Evolutionary conservation across 2,797 vertebrate genomes (phyloP).

Genomic region (Pogonophryne albipinna): DNA sequence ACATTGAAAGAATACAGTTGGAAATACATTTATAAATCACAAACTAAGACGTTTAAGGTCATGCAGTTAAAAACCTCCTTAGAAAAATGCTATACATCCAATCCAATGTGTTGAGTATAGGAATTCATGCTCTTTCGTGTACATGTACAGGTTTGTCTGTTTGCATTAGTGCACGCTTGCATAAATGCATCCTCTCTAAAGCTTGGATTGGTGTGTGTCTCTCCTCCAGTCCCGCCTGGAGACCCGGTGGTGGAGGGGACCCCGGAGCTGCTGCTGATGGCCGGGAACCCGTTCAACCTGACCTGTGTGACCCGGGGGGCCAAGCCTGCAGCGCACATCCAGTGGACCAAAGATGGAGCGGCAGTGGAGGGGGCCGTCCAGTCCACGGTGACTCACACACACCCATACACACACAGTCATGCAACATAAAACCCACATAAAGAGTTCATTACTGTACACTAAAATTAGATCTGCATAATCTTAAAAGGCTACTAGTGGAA

Average conservation of each 20-base stretch:
- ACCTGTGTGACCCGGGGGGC: slow-evolving; percentile 92
- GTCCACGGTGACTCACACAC: slow-evolving; percentile 86
- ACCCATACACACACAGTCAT: slow-evolving; percentile 4
- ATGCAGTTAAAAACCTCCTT: not conserved
- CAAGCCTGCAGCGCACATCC: slow-evolving; percentile 92
- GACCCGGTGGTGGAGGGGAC: slow-evolving; percentile 91
- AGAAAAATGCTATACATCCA: not conserved
- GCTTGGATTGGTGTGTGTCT: slow-evolving; percentile 12
- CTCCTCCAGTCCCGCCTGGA: slow-evolving; percentile 90
- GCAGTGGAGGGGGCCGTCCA: slow-evolving; percentile 88
- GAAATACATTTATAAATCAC: not conserved
- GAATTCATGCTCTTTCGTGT: not conserved
- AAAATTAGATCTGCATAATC: slow-evolving; percentile 31
- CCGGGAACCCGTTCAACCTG: slow-evolving; percentile 91
- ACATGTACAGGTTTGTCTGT: not conserved
- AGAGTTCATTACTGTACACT: slow-evolving; percentile 17
- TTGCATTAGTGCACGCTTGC: slow-evolving; percentile 21
- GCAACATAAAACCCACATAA: slow-evolving; percentile 25
- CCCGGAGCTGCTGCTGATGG: slow-evolving; percentile 91
- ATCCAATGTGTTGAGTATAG: not conserved
- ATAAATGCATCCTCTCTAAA: slow-evolving; percentile 7
- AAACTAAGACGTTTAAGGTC: slow-evolving; percentile 15
- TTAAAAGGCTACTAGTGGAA: not conserved
- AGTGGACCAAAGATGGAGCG: slow-evolving; percentile 91
- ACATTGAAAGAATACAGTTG: not conserved